These are phyloP conservation scores for Bibio marci DNA, from an alignment of 2,888 invertebrate genomes.

Conservation along the genomic window DNA sequence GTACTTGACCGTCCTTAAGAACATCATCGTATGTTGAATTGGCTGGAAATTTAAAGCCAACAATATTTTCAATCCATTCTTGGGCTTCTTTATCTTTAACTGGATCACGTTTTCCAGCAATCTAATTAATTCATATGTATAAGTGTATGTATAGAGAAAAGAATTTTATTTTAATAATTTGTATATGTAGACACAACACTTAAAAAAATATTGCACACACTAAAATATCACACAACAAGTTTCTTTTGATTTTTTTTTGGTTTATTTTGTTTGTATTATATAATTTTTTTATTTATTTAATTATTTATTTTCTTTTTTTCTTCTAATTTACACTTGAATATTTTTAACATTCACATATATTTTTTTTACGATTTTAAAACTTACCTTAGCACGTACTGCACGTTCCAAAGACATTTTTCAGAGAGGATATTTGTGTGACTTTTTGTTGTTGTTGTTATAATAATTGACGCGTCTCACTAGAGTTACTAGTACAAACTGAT, in stretches of 20 bases:
- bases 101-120: slow-evolving; percentile 67
- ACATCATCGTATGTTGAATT: slow-evolving; percentile 73
- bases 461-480: neutral
- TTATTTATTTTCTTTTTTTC: too few species aligned
- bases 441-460: neutral
- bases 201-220: slow-evolving; percentile 1
- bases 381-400: slow-evolving; percentile 79
- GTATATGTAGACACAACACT: slow-evolving; percentile 6
- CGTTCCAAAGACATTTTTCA: slow-evolving; percentile 75
- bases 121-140: too few species aligned
- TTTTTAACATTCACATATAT: too few species aligned
- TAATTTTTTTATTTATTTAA: too few species aligned
- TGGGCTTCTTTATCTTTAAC: slow-evolving; percentile 76
- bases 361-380: too few species aligned
- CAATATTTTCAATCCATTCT: slow-evolving; percentile 77
- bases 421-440: neutral
- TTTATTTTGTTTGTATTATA: neutral
- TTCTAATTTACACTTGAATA: slow-evolving; percentile 3
- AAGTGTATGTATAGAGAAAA: neutral
- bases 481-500: slow-evolving; percentile 4
- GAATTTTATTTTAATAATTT: neutral
- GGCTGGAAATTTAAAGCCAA: slow-evolving; percentile 76
- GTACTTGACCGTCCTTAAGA: slow-evolving; percentile 77
- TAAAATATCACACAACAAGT: neutral
- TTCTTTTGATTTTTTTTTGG: neutral